Conservation (phyloP, 2,888 invertebrate species). For the Ellobium chinense region DNA sequence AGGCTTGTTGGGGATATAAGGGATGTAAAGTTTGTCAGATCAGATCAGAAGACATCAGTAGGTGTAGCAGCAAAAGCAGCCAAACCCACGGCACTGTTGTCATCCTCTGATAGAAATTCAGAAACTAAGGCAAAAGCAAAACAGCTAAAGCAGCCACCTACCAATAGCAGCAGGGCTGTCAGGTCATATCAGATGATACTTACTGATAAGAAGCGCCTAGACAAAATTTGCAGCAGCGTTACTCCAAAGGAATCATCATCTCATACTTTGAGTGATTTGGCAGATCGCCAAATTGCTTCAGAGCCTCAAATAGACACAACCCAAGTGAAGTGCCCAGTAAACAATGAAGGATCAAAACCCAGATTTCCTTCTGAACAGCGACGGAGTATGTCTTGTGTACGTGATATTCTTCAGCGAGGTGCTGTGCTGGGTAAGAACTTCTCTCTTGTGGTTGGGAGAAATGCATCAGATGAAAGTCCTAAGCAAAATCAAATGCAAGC, state of each 20-base stretch:
- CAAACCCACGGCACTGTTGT: background rate
- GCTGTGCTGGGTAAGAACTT: background rate
- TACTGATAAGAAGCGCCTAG: slow-evolving; percentile 10
- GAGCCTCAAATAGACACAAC: background rate
- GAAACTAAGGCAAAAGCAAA: background rate
- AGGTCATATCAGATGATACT: background rate
- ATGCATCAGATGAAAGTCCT: too few species aligned
- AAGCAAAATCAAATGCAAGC: background rate
- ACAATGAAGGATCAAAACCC: background rate
- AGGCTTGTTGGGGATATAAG: slow-evolving; percentile 39
- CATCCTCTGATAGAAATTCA: background rate
- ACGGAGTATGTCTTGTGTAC: slow-evolving; percentile 29
- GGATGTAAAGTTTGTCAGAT: background rate
- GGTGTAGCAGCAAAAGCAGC: slow-evolving; percentile 30
- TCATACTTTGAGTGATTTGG: background rate
- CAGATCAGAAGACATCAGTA: slow-evolving; percentile 36
- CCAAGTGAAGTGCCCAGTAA: background rate
- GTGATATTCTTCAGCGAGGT: slow-evolving; percentile 16
- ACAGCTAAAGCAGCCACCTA: slow-evolving; percentile 3
- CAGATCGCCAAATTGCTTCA: background rate
- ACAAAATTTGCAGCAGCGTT: background rate
- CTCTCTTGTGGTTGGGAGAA: background rate
- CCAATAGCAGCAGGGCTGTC: background rate
- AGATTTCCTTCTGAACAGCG: background rate
- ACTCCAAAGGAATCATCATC: background rate